A percentile compares a stretch with the other conserved stretches of the same genome.
Evolutionary conservation across 2,888 invertebrate genomes (phyloP).

Genomic region (Thera obeliscata): DNA sequence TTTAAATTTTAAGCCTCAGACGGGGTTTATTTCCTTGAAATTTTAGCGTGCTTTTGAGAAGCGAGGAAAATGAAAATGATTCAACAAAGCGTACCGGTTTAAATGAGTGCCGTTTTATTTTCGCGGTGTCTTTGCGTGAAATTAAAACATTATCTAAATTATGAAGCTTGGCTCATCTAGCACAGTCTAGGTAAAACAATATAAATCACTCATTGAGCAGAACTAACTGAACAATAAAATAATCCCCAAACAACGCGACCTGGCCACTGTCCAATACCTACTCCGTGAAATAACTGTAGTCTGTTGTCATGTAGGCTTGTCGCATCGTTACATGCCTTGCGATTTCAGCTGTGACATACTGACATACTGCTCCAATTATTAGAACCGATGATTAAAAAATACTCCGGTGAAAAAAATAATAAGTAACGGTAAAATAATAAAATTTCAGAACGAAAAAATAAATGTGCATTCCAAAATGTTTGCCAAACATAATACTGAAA

Average conservation of each 20-base stretch:
- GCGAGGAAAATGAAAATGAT: too few relatives aligned
- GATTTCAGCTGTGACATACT: slow-evolving; percentile 19
- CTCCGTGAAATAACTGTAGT: slow-evolving; percentile 17
- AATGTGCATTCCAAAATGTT: neutral
- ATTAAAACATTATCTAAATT: neutral
- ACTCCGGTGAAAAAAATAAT: neutral
- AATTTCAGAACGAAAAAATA: neutral
- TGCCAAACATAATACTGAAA: neutral
- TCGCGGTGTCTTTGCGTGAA: neutral
- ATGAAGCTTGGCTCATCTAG: neutral
- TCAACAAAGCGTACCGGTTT: too few relatives aligned
- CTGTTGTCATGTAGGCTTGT: slow-evolving; percentile 7
- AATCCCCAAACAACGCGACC: slow-evolving; percentile 1
- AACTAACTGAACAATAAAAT: slow-evolving; percentile 15
- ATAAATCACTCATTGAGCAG: slow-evolving; percentile 5
- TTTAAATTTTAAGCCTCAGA: too few relatives aligned
- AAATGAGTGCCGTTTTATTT: neutral
- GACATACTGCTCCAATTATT: slow-evolving; percentile 9
- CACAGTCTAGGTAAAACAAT: neutral
- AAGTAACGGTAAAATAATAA: neutral
- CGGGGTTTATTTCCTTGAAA: too few relatives aligned
- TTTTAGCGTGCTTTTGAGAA: too few relatives aligned
- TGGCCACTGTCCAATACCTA: slow-evolving; percentile 17
- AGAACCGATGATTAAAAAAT: slow-evolving; percentile 19
- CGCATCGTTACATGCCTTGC: slow-evolving; percentile 14